These are phyloP conservation scores for Rotaria socialis DNA, from an alignment of 2,888 invertebrate genomes.

Conservation along the genomic window DNA sequence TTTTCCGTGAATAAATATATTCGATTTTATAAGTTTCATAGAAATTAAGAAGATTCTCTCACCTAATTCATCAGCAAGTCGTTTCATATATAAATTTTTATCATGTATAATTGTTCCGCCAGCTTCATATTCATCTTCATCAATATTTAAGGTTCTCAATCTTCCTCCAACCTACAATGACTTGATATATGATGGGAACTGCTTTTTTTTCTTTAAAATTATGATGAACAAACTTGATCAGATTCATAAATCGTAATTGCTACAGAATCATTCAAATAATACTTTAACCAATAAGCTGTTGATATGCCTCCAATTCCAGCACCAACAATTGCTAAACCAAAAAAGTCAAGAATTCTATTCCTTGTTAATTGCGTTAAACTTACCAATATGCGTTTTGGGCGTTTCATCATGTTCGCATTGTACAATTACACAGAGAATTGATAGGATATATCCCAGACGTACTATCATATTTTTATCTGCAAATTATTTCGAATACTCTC, in stretches of 20 bases:
- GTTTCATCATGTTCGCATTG: neutral
- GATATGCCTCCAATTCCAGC: constrained; percentile 67
- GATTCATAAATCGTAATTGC: constrained; percentile 65
- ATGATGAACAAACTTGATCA: neutral
- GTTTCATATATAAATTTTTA: constrained; percentile 64
- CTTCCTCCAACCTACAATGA: constrained; percentile 58
- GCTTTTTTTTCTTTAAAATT: no score
- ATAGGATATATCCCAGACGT: neutral
- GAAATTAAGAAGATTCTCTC: constrained; percentile 47
- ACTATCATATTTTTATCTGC: neutral
- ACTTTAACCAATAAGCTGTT: constrained; percentile 63
- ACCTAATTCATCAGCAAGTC: constrained; percentile 64
- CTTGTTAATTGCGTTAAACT: neutral
- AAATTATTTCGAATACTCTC: neutral
- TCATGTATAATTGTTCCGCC: constrained; percentile 67
- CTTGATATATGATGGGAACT: no score
- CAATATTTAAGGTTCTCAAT: constrained; percentile 62
- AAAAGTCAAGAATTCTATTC: neutral
- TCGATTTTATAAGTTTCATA: neutral
- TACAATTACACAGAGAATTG: neutral
- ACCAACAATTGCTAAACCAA: constrained; percentile 64
- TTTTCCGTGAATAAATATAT: no score
- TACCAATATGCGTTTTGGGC: neutral
- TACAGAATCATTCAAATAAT: constrained; percentile 59
- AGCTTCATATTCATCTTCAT: constrained; percentile 63